phyloP scores from a whole-genome alignment of 2,113 vertebrate species.

The Hippocampus zosterae region DNA sequence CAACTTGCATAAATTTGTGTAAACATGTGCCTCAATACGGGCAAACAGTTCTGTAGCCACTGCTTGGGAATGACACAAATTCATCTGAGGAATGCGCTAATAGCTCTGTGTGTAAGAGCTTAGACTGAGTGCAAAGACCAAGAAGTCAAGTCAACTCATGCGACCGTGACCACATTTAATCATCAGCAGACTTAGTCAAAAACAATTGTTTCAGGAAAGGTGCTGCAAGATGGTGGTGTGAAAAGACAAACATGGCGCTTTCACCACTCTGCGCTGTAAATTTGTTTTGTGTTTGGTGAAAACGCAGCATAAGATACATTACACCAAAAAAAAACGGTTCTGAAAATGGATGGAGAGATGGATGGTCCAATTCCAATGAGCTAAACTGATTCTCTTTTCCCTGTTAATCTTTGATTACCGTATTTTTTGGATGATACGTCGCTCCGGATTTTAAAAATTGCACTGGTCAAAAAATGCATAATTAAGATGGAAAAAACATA shows the following conservation, averaged over 20 bases:
- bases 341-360: too few relatives aligned
- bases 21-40: constrained; percentile 56
- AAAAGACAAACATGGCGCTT: constrained; percentile 39
- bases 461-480: too few relatives aligned
- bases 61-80: constrained; percentile 64
- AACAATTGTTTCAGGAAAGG: constrained; percentile 58
- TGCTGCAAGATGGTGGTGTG: constrained; percentile 38
- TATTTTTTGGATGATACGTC: too few relatives aligned
- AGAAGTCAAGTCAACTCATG: constrained; percentile 53
- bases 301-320: neutral
- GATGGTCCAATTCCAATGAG: too few relatives aligned
- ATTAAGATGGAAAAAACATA: too few relatives aligned
- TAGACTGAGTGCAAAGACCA: constrained; percentile 39
- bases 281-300: too few relatives aligned
- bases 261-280: neutral
- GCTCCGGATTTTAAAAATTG: too few relatives aligned
- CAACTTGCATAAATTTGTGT: constrained; percentile 32
- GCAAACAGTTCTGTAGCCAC: constrained; percentile 47
- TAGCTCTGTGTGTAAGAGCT: constrained; percentile 54
- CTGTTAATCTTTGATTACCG: too few relatives aligned
- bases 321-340: neutral
- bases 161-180: constrained; percentile 62
- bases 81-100: constrained; percentile 64
- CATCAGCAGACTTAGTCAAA: constrained; percentile 55
- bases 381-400: too few relatives aligned